Evolutionary conservation across 2,888 invertebrate genomes (phyloP).

Genomic region (Zaprionus obscuricornis): DNA sequence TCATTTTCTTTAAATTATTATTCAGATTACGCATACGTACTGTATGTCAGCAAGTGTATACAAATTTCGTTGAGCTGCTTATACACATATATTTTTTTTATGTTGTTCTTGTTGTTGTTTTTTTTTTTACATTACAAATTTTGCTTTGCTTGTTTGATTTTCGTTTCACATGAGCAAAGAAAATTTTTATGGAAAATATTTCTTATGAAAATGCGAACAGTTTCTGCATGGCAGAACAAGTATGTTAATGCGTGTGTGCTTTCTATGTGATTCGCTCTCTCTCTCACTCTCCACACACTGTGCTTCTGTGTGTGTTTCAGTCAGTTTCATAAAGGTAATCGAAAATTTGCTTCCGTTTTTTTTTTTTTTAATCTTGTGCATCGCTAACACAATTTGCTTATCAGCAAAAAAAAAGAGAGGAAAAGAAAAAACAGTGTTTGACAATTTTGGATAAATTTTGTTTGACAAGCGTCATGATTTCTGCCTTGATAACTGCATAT

Average conservation of each 20-base stretch:
- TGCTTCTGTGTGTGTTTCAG: neutral
- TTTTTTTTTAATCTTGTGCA: slow-evolving; percentile 43
- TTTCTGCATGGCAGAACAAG: slow-evolving; percentile 7
- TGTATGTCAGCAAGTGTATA: slow-evolving; percentile 5
- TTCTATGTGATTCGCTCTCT: neutral
- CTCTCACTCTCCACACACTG: neutral
- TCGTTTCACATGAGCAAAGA: slow-evolving; percentile 14
- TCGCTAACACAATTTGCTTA: slow-evolving; percentile 22
- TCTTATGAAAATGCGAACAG: slow-evolving; percentile 29
- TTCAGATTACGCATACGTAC: neutral
- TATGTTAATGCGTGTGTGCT: neutral
- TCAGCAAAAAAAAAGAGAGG: slow-evolving; percentile 18
- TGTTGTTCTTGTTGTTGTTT: too few relatives aligned
- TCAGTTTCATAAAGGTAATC: slow-evolving; percentile 46
- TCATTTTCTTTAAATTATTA: neutral
- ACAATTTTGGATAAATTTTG: neutral
- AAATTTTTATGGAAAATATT: slow-evolving; percentile 34
- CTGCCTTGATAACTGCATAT: neutral
- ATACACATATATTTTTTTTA: too few relatives aligned
- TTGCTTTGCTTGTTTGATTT: slow-evolving; percentile 23
- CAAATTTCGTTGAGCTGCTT: neutral
- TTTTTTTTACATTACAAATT: neutral
- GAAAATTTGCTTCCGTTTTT: too few relatives aligned
- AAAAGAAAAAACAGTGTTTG: too few relatives aligned
- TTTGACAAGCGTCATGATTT: neutral